A percentile compares a stretch with the other conserved stretches of the same genome.
Conservation (phyloP, 2,113 vertebrate species). For the Platysteira castanea region DNA sequence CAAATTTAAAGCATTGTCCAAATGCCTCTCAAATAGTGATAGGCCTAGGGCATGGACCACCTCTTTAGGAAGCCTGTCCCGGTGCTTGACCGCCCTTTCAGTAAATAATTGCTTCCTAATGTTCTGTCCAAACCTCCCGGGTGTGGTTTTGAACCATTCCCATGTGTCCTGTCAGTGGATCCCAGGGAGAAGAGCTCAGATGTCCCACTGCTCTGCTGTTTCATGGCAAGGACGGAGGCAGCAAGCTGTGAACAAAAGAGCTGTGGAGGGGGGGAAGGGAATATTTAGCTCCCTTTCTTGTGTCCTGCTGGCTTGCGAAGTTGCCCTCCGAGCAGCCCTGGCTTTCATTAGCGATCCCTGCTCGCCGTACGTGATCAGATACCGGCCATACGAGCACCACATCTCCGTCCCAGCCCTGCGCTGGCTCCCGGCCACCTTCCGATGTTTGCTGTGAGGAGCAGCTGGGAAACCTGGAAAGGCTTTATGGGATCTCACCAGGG, state of each 20-base stretch:
- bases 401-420: fast-evolving
- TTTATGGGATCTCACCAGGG: background rate
- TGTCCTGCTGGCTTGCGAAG: background rate
- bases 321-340: background rate
- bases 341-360: background rate
- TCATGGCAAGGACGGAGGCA: background rate
- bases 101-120: background rate
- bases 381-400: background rate
- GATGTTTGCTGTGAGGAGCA: background rate
- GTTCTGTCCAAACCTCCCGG: background rate
- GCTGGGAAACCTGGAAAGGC: background rate
- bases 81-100: background rate
- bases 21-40: background rate
- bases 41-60: background rate
- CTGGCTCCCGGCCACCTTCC: background rate
- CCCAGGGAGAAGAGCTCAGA: background rate
- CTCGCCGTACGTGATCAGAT: background rate
- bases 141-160: background rate
- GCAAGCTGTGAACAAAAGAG: slow-evolving; percentile 10
- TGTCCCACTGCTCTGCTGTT: background rate
- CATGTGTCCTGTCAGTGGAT: fast-evolving
- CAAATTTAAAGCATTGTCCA: background rate
- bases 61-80: background rate
- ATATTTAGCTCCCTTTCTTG: background rate
- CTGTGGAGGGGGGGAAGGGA: background rate